Evolutionary conservation across 2,797 vertebrate species (phyloP).

Genomic region (Enteromius mattozi): DNA sequence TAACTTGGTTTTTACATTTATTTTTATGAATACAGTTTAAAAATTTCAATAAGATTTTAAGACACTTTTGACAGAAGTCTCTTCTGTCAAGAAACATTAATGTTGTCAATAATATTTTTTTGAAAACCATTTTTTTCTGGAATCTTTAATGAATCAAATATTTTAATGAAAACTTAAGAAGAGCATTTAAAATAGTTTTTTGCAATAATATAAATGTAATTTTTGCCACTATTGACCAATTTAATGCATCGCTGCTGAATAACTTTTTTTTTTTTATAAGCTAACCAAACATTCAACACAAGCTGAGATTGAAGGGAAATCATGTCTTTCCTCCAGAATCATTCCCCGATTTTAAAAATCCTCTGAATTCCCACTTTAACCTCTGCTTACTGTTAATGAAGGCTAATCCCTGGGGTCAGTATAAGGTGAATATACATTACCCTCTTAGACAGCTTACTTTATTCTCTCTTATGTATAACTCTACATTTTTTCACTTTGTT

Average conservation of each 20-base stretch:
- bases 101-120: not conserved
- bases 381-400: not conserved
- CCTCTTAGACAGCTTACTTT: not conserved
- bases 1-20: too few relatives aligned
- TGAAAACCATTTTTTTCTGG: not conserved
- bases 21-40: not conserved
- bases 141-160: not conserved
- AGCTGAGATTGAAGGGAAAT: not conserved
- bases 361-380: not conserved
- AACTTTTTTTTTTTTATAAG: not conserved
- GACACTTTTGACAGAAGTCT: too few relatives aligned
- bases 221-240: not conserved
- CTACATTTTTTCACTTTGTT: not conserved
- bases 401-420: not conserved
- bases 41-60: not conserved
- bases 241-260: not conserved
- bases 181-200: not conserved
- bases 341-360: not conserved
- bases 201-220: not conserved
- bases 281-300: not conserved
- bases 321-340: not conserved
- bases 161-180: not conserved
- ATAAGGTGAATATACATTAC: not conserved
- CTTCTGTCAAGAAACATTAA: not conserved
- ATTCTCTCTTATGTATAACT: not conserved